A percentile compares a stretch with the other conserved stretches of the same genome.
phyloP scores from a whole-genome alignment of 2,113 vertebrate species.

The Typhlomys cinereus region DNA sequence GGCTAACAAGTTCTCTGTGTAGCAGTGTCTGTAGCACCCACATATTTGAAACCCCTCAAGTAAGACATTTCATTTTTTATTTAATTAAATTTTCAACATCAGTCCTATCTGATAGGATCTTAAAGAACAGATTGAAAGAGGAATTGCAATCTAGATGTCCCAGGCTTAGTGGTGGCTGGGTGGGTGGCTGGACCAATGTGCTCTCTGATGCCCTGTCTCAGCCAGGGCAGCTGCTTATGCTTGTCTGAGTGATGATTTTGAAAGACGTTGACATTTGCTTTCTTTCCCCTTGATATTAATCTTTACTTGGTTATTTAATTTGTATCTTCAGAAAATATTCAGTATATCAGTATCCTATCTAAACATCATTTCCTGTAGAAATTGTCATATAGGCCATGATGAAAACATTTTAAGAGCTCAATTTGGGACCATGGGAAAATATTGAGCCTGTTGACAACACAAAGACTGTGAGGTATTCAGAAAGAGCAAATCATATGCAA shows the following conservation, averaged over 20 bases:
- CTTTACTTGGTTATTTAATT: neutral
- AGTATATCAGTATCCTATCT: neutral
- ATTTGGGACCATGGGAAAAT: neutral
- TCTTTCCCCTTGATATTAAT: neutral
- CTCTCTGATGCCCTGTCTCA: neutral
- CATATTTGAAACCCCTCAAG: neutral
- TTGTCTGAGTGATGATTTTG: neutral
- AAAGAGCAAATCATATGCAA: neutral
- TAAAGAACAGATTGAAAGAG: neutral
- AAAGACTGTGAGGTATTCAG: neutral
- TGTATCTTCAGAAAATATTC: neutral
- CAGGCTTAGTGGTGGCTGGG: too few relatives aligned
- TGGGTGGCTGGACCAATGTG: too few relatives aligned
- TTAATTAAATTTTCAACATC: constrained; percentile 5
- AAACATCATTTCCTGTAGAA: neutral
- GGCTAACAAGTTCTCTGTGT: neutral
- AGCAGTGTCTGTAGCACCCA: neutral
- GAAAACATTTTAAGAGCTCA: neutral
- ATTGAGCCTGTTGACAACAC: neutral
- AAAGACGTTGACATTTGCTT: neutral
- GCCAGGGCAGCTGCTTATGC: neutral
- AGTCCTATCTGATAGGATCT: neutral
- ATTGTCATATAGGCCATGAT: neutral
- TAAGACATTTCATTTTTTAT: neutral
- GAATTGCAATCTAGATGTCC: neutral